phyloP scores from a whole-genome alignment of 2,888 invertebrate genomes.

The Philereme transversata region DNA sequence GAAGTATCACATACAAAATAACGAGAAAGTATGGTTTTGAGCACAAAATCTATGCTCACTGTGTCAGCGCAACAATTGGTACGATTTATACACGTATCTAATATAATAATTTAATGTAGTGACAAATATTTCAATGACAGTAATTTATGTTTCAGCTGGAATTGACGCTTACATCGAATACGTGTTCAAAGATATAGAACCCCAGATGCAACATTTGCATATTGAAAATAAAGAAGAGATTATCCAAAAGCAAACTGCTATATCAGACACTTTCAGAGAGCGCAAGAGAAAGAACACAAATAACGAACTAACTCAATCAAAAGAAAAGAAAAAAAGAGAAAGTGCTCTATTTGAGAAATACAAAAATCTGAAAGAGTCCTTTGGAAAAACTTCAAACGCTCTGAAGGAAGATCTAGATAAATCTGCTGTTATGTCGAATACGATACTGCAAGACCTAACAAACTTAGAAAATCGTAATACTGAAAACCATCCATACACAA shows the following conservation, averaged over 20 bases:
- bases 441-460: slow-evolving; percentile 40
- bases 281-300: slow-evolving; percentile 61
- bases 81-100: slow-evolving; percentile 33
- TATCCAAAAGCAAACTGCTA: slow-evolving; percentile 47
- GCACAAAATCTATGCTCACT: slow-evolving; percentile 78
- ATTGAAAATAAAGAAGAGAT: slow-evolving; percentile 6
- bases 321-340: slow-evolving; percentile 70
- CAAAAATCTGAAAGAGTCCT: slow-evolving; percentile 59
- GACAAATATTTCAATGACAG: neutral
- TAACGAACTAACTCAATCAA: slow-evolving; percentile 49
- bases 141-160: slow-evolving; percentile 73
- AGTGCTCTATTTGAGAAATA: slow-evolving; percentile 59
- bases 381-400: slow-evolving; percentile 53
- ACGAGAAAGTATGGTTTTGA: slow-evolving; percentile 64
- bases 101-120: neutral
- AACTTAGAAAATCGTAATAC: slow-evolving; percentile 10
- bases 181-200: slow-evolving; percentile 55
- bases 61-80: slow-evolving; percentile 85
- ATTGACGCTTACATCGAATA: slow-evolving; percentile 74
- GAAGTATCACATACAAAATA: slow-evolving; percentile 68
- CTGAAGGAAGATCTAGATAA: slow-evolving; percentile 46
- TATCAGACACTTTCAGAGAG: slow-evolving; percentile 57
- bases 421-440: slow-evolving; percentile 42
- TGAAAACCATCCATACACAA: neutral
- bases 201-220: slow-evolving; percentile 19